A percentile compares a stretch with the other conserved stretches of the same genome.
phyloP scores from a whole-genome alignment of 2,113 vertebrate genomes.

The Bubo bubo region DNA sequence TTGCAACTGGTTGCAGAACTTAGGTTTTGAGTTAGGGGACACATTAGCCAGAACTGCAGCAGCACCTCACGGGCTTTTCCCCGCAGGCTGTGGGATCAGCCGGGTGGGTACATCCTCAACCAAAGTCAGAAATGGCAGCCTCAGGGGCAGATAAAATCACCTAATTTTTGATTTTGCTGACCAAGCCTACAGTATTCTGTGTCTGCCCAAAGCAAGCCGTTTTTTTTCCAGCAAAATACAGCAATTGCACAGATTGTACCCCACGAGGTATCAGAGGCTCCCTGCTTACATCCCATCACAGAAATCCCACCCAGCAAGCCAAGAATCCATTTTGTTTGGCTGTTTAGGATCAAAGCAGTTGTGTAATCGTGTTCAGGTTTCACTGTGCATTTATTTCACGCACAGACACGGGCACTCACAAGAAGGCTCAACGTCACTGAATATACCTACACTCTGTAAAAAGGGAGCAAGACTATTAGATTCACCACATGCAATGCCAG shows the following conservation, averaged over 20 bases:
- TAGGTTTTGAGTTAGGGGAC: fast-evolving
- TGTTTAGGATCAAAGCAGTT: neutral
- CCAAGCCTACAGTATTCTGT: neutral
- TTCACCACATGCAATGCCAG: neutral
- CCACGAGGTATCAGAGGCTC: neutral
- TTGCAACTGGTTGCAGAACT: neutral
- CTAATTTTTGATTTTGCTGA: neutral
- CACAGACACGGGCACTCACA: neutral
- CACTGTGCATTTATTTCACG: neutral
- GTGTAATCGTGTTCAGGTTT: neutral
- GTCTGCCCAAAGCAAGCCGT: neutral
- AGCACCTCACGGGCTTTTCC: neutral
- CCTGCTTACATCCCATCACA: neutral
- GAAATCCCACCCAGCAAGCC: neutral
- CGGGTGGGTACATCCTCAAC: neutral
- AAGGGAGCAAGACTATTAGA: neutral
- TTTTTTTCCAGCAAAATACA: neutral
- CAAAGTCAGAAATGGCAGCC: neutral
- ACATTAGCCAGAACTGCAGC: neutral
- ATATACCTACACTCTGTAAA: fast-evolving
- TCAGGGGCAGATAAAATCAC: neutral
- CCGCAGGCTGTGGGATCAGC: fast-evolving
- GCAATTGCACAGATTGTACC: fast-evolving
- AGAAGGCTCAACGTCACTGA: neutral
- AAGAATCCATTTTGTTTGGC: neutral